Conservation (phyloP, 2,113 vertebrate species). For the Forbesichthys agassizii region DNA sequence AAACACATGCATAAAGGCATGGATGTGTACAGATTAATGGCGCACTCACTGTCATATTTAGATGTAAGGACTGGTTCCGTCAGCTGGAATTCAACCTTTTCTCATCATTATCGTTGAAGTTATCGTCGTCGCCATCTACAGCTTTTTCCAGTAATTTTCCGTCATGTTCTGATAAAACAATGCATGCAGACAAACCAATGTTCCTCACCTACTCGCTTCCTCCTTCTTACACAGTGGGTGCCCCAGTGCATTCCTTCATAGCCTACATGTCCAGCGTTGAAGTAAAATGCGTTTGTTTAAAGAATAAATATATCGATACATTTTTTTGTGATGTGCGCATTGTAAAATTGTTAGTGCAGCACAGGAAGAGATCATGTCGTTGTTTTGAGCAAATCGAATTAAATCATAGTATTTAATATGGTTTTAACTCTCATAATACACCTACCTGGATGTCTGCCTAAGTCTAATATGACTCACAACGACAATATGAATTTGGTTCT, state of each 20-base stretch:
- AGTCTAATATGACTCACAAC: constrained; percentile 60
- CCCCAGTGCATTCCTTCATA: not conserved
- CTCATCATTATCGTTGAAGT: not conserved
- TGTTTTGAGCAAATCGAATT: constrained; percentile 15
- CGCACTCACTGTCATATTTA: constrained; percentile 4
- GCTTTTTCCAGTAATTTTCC: not conserved
- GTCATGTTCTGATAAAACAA: not conserved
- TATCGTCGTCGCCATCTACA: not conserved
- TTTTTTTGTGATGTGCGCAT: constrained; percentile 2
- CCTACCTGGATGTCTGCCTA: constrained; percentile 52
- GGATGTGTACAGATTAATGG: constrained; percentile 1
- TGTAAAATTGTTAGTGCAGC: not conserved
- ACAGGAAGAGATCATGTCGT: constrained; percentile 35
- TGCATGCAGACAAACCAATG: not conserved
- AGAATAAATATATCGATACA: not conserved
- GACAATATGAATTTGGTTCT: constrained; percentile 64
- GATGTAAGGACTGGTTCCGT: not conserved
- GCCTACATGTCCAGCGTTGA: constrained; percentile 2
- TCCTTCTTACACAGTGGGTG: constrained; percentile 11
- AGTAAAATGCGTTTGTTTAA: constrained; percentile 7
- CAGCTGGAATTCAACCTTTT: not conserved
- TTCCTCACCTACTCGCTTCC: constrained; percentile 17
- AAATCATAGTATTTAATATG: constrained; percentile 1
- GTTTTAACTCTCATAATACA: constrained; percentile 54
- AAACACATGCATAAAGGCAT: constrained; percentile 28